Evolutionary conservation across 1,140 invertebrate genomes (phyloP), one percentile per base, ranked within the genome.

Genomic region (Solen grandis): DNA sequence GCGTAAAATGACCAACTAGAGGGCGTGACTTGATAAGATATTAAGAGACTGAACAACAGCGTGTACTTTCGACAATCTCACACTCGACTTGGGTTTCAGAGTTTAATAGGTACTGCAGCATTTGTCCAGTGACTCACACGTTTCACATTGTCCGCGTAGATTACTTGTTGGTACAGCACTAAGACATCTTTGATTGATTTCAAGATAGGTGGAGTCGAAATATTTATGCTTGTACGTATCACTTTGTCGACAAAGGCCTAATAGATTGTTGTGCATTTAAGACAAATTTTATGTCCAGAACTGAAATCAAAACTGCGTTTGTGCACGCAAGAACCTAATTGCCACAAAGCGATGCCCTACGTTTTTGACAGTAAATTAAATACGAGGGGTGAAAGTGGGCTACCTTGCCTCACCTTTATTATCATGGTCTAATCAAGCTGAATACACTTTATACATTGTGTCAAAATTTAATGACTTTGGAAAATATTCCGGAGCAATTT

Each of bases 111-210:
- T 65, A 29, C 62, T 13, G 55, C 41, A 27, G 25, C 14, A 31
- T 52, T 54, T 19, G 27, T 16, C 14, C 0, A 59, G 57, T 78
- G 75, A 78, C 75, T 78, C 63, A 78, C 75, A 78, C 41, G 25
- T 41, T 33, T 68, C 13, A 33, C 52, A 78, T 78, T 78, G 75
- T 78, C 62, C 46, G 29, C 3, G 19, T 1, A 16, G 38, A 19
- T 2, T 54, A n/a, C 52, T 31, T 13, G 19, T 54, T 13, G 60
- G 36, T 46, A 29, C 65, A 65, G 36, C 54, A 35, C 1, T 33
- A 33, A 41, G 75, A 35, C 75, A 78, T 78, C 75, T 19, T 38
- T 78, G 75, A 78, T 78, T 78, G 60, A 78, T 78, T 57, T 69
- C 38, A 14, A 50, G 75, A 78, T 78, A 78, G 75, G 75, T 50